Evolutionary conservation across 2,888 invertebrate genomes (phyloP), one percentile per base, ranked within the genome.

Genomic region (Crocallis elinguaria): DNA sequence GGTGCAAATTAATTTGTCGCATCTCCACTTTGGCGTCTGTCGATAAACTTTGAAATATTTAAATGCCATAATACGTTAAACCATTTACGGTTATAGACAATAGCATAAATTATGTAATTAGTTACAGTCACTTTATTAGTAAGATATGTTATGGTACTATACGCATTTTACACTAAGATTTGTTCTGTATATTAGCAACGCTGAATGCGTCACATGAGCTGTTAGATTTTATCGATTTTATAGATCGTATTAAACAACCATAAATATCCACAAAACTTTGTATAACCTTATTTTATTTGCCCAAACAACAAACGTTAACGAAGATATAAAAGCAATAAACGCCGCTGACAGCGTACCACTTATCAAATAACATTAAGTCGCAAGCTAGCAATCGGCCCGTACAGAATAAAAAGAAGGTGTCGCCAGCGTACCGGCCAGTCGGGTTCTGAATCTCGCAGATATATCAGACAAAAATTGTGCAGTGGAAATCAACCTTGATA

Each of bases 381-480:
- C 45, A 19, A 55, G 79, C 75, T 61, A 79, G 72, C 55, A 48
- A 52, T 9, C 65, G 19, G 74, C 73, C 72, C 63, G 70, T 62
- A 66, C 59, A 49, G 70, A 75, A 88, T 88, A 88, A 82, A 88
- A 86, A 82, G 84, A 82, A 75, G 69, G 64, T 64, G 57, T 56
- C 41, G 66, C 48, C 57, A 64, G 55, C 48, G 29, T 39, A 56
- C 39, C 41, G 64, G 74, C 62, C 88, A 88, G 86, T 88, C 75
- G 73, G 55, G 67, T 57, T 53, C 60, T 52, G 56, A 64, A 69
- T 48, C 59, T 62, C 62, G 52, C 44, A 64, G 58, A 48, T 29
- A 42, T 29, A 23, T 42, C 30, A 37, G 17, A 38, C 37, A 25
- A 42, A 44, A 36, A 25, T 32, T 51, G 42, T 43, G 37, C 35